A percentile compares a stretch with the other conserved stretches of the same genome.
phyloP scores from a whole-genome alignment of 2,888 invertebrate species.

The Pachycephus smyrnensis region DNA sequence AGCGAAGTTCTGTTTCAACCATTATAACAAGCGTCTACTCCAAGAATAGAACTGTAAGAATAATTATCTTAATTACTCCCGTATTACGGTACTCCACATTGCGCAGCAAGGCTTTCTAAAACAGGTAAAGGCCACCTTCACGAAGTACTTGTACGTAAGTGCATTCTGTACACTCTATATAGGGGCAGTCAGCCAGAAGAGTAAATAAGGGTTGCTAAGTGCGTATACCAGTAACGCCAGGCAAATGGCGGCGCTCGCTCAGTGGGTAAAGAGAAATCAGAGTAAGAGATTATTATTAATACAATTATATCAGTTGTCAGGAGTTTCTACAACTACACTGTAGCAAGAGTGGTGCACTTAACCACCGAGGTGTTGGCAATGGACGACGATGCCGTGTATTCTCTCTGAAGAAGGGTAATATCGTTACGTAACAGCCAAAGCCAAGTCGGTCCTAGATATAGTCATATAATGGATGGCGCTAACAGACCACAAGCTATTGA shows the following conservation, averaged over 20 bases:
- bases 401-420: not conserved
- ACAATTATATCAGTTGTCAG: not conserved
- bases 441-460: slow-evolving; percentile 6
- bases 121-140: not conserved
- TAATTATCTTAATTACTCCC: not conserved
- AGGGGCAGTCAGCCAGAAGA: not conserved
- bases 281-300: not conserved
- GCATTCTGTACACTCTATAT: not conserved
- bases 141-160: not conserved
- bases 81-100: not conserved
- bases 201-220: not conserved
- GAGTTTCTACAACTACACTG: not conserved
- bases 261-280: not conserved
- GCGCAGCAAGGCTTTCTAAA: not conserved
- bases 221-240: not conserved
- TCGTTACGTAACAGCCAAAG: slow-evolving; percentile 8
- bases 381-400: not conserved
- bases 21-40: not conserved
- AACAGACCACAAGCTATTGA: slow-evolving; percentile 57
- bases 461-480: slow-evolving; percentile 43
- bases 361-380: not conserved
- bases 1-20: not conserved
- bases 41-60: not conserved
- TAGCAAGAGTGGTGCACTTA: not conserved
- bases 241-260: not conserved